Evolutionary conservation across 1,140 invertebrate genomes (phyloP).

Genomic region (Drosophila kurseongensis): DNA sequence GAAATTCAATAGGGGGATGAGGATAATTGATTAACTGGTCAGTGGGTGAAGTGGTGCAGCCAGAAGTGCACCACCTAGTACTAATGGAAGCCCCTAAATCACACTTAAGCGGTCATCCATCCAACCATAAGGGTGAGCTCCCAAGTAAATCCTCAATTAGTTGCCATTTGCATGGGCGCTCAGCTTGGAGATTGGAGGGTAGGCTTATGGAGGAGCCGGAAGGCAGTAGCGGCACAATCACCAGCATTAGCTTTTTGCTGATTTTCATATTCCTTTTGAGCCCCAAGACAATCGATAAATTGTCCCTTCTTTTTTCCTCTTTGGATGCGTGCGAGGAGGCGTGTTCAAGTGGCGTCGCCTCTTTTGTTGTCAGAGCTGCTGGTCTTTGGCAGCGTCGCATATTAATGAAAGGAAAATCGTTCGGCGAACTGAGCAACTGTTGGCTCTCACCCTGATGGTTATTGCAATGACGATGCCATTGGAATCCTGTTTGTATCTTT

Average conservation of each 20-base stretch:
- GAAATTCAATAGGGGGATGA: constrained; percentile 19
- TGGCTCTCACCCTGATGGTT: constrained; percentile 16
- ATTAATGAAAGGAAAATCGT: constrained; percentile 45
- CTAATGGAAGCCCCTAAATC: constrained; percentile 40
- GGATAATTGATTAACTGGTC: constrained; percentile 44
- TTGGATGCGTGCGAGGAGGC: constrained; percentile 30
- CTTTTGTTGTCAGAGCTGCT: constrained; percentile 27
- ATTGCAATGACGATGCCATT: constrained; percentile 9
- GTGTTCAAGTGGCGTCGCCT: constrained; percentile 39
- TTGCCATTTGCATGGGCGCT: constrained; percentile 23
- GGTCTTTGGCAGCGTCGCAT: constrained; percentile 37
- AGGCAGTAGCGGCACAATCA: constrained; percentile 14
- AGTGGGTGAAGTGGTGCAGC: constrained; percentile 21
- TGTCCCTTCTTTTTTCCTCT: not conserved
- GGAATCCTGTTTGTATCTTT: constrained; percentile 16
- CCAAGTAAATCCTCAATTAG: constrained; percentile 44
- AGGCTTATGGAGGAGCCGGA: not conserved
- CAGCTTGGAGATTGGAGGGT: not conserved
- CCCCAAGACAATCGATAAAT: constrained; percentile 29
- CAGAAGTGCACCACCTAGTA: constrained; percentile 17
- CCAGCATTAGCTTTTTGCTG: constrained; percentile 35
- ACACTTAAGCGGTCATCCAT: constrained; percentile 43
- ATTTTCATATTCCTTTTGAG: constrained; percentile 46
- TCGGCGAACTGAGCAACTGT: constrained; percentile 27
- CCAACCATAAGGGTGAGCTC: constrained; percentile 19